Percentiles rank a stretch among this genome's conserved stretches.
Evolutionary conservation across 2,113 vertebrate species (phyloP).

Genomic region (Syrmaticus mikado): DNA sequence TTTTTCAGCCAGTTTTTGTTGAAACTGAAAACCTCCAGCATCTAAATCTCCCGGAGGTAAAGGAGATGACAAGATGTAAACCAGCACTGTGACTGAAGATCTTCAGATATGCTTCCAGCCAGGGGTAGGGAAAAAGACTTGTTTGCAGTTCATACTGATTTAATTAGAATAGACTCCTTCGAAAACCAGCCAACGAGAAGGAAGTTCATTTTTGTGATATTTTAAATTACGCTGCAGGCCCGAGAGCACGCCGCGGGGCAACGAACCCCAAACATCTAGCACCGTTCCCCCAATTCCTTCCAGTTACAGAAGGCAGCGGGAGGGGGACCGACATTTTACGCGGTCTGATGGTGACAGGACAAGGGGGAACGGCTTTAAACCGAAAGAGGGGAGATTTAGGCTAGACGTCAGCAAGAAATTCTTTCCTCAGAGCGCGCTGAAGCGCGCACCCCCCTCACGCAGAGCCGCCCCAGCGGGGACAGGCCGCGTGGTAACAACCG

Average conservation of each 20-base stretch:
- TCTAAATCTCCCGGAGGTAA: background rate
- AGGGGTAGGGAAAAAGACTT: background rate
- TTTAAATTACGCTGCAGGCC: background rate
- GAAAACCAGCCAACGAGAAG: background rate
- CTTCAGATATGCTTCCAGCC: background rate
- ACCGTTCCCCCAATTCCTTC: background rate
- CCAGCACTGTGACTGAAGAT: background rate
- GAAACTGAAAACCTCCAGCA: background rate
- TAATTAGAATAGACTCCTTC: background rate
- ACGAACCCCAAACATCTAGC: background rate
- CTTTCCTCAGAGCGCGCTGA: too few relatives aligned
- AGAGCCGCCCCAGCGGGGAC: accelerated
- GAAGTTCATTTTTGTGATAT: background rate
- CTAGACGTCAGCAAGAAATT: too few relatives aligned
- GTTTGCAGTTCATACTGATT: background rate
- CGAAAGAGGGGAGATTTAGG: too few relatives aligned
- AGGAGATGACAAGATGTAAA: background rate
- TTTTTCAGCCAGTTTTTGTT: background rate
- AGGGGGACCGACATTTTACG: too few relatives aligned
- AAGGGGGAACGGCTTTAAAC: too few relatives aligned
- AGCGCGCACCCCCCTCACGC: accelerated
- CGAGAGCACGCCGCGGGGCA: background rate
- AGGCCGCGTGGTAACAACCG: accelerated
- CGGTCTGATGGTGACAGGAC: too few relatives aligned
- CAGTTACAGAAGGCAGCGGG: too few relatives aligned